Evolutionary conservation across 2,888 invertebrate genomes (phyloP).

Genomic region (Cataglyphis rosenhaueri): DNA sequence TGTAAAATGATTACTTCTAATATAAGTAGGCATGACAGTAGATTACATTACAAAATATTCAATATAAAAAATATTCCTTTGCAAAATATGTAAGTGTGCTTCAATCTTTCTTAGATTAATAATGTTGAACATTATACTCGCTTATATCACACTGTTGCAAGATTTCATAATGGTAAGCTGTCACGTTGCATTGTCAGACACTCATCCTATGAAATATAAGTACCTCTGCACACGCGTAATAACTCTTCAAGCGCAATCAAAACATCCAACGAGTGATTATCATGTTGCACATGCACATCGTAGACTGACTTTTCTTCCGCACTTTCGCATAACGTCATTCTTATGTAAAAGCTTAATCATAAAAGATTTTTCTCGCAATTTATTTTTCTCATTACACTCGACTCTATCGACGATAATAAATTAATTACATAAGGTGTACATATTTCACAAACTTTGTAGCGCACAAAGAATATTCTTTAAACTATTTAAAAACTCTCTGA

Average conservation of each 20-base stretch:
- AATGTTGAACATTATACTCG: not conserved
- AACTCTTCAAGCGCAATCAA: slow-evolving; percentile 38
- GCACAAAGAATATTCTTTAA: slow-evolving; percentile 2
- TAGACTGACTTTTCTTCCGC: slow-evolving; percentile 29
- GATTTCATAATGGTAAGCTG: slow-evolving; percentile 39
- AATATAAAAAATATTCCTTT: not conserved
- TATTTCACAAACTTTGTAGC: slow-evolving; percentile 22
- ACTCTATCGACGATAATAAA: not conserved
- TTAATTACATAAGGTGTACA: slow-evolving; percentile 1
- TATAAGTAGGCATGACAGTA: not conserved
- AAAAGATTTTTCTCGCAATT: slow-evolving; percentile 32
- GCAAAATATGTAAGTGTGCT: slow-evolving; percentile 1
- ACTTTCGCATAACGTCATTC: slow-evolving; percentile 31
- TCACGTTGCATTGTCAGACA: slow-evolving; percentile 29
- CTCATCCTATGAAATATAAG: slow-evolving; percentile 44
- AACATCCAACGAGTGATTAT: slow-evolving; percentile 43
- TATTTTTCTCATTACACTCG: slow-evolving; percentile 12
- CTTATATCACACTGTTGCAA: not conserved
- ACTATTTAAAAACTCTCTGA: not conserved
- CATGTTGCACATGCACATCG: slow-evolving; percentile 33
- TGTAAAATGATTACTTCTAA: no score
- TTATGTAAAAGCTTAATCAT: slow-evolving; percentile 32
- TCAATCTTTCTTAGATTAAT: slow-evolving; percentile 16
- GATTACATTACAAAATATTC: not conserved
- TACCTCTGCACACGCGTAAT: slow-evolving; percentile 34